phyloP scores from a whole-genome alignment of 2,113 vertebrate species.

The Campylomormyrus tamandua region DNA sequence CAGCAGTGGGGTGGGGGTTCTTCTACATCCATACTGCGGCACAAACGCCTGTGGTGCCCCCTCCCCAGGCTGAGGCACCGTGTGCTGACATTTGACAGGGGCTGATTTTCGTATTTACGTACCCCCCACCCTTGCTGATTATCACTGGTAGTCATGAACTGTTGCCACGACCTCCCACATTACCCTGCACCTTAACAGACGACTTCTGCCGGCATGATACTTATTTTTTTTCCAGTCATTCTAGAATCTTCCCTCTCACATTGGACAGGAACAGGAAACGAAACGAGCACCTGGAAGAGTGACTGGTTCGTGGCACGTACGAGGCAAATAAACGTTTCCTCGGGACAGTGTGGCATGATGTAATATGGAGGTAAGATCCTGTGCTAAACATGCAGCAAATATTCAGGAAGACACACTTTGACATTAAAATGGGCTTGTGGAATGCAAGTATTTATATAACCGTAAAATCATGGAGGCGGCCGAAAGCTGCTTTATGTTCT shows the following conservation, averaged over 20 bases:
- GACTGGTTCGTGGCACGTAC: neutral
- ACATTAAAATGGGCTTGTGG: neutral
- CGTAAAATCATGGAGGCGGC: neutral
- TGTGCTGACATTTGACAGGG: neutral
- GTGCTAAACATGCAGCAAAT: neutral
- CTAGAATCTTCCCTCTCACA: neutral
- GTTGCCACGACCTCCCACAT: neutral
- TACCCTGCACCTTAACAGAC: neutral
- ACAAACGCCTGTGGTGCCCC: neutral
- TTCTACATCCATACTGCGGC: neutral
- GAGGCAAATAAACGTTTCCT: neutral
- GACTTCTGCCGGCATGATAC: neutral
- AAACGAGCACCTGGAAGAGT: neutral
- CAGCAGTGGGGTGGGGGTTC: neutral
- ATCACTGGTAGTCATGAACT: neutral
- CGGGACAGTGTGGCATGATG: neutral
- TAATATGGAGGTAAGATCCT: neutral
- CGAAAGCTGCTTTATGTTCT: neutral
- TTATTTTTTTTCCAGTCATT: neutral
- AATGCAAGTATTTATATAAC: neutral
- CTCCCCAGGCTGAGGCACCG: neutral
- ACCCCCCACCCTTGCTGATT: neutral
- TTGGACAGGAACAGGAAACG: neutral
- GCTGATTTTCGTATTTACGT: neutral
- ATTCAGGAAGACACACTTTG: neutral